phyloP scores from a whole-genome alignment of 2,113 vertebrate genomes.

The Cyprinodon brontotheroides region DNA sequence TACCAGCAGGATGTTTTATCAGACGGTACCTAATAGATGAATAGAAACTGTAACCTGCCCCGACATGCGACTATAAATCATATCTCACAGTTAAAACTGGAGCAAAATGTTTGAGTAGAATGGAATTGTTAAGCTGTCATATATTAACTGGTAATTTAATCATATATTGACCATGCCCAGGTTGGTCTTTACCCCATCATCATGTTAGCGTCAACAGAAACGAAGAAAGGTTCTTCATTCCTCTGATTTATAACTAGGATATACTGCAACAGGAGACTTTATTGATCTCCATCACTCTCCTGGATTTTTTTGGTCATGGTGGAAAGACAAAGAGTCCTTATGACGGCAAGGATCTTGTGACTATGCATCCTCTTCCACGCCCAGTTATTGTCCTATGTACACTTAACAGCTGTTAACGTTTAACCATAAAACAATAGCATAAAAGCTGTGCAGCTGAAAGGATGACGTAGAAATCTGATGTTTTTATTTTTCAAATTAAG shows the following conservation, averaged over 20 bases:
- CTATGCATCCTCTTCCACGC: constrained; percentile 28
- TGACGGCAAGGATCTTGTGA: constrained; percentile 39
- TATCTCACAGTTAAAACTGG: neutral
- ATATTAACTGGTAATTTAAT: constrained; percentile 16
- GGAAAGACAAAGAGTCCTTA: constrained; percentile 41
- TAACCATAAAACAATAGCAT: neutral
- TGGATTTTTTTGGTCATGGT: constrained; percentile 4
- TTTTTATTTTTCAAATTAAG: no score
- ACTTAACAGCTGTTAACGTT: neutral
- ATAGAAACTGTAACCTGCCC: neutral
- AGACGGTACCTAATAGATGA: no score
- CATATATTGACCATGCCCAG: constrained; percentile 54
- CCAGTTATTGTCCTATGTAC: constrained; percentile 8
- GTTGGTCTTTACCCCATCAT: constrained; percentile 49
- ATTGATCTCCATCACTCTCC: neutral
- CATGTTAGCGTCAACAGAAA: constrained; percentile 2
- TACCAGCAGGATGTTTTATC: neutral
- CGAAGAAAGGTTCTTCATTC: neutral
- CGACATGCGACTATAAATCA: neutral
- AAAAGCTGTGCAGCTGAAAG: neutral
- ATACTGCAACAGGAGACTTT: neutral
- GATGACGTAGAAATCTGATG: neutral
- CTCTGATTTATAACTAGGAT: no score
- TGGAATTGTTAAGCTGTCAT: constrained; percentile 3
- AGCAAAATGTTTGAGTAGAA: neutral